Evolutionary conservation across 2,888 invertebrate genomes (phyloP), one percentile per base, ranked within the genome.

Genomic region (Oxytorus armatus): DNA sequence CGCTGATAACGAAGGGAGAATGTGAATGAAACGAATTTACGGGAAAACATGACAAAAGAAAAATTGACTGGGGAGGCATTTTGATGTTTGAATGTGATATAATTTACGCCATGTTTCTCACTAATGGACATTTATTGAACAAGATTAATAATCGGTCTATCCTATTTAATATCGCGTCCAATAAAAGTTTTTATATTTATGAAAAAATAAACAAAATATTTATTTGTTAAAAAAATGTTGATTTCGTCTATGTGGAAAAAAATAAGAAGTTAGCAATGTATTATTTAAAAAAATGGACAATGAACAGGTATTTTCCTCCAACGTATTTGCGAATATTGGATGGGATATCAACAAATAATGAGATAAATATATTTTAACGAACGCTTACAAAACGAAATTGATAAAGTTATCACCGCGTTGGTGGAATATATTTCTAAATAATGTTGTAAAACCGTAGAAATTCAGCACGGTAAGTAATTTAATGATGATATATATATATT

Each of bases 391-490:
- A 21, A 23, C 18, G 21, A 23, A 16, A n/a, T 18, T 59, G 4
- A 61, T 23, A 14, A 61, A 61, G 25, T 25, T 4, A 5, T 14
- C 2, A 16, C 25, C 18, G 25, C n/a, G 7, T n/a, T n/a, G 44
- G 14, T 61, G 23, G 23, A 61, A 61, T 25, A 61, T 25, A 42
- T 14, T 44, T 0, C 8, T 16, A 25, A 42, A 44, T 36, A 66
- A 33, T 42, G 8, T 39, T 16, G 11, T 0, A 14, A 55, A 23
- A 23, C 18, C 14, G 39, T n/a, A n/a, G n/a, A n/a, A n/a, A n/a
- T n/a, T n/a, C 14, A 33, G 11, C 42, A 51, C 42, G 29, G 25
- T 18, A 23, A 18, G 53, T 69, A 61, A 61, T 42, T 76, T 39
- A 21, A 63, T 18, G 39, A 29, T 47, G 29, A 29, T 29, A 29